Conservation (phyloP, 2,113 vertebrate genomes). For the Sitta europaea region DNA sequence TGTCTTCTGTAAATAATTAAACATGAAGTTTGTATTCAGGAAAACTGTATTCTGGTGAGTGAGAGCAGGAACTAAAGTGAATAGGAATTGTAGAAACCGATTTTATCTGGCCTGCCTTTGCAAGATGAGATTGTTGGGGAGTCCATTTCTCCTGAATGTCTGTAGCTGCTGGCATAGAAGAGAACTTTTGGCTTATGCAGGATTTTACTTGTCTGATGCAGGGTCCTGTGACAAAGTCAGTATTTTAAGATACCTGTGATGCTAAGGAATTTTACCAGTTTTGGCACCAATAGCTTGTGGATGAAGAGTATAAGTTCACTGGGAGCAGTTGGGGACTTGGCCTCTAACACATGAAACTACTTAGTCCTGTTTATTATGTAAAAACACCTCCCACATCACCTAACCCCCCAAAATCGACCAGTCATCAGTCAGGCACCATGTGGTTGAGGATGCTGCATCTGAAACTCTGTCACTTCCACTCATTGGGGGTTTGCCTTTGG, state of each 20-base stretch:
- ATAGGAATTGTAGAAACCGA: neutral
- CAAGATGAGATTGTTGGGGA: neutral
- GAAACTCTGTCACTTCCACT: neutral
- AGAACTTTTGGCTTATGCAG: neutral
- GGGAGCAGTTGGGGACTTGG: neutral
- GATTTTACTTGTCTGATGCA: neutral
- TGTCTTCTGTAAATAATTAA: neutral
- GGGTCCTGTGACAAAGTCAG: neutral
- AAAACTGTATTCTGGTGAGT: neutral
- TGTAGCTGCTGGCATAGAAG: neutral
- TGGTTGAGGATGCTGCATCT: neutral
- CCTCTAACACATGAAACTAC: neutral
- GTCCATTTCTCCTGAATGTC: neutral
- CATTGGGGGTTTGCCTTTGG: rapidly evolving
- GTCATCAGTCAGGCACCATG: neutral
- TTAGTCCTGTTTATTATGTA: neutral
- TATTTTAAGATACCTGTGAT: neutral
- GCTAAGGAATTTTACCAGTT: neutral
- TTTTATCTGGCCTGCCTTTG: neutral
- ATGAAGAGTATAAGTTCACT: neutral
- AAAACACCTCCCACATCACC: neutral
- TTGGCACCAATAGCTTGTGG: neutral
- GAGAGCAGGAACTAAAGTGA: neutral
- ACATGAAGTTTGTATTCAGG: neutral
- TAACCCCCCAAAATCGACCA: neutral